A percentile compares a stretch with the other conserved stretches of the same genome.
These are phyloP conservation scores for Osmoderma eremita DNA, from an alignment of 2,888 invertebrate genomes.

Conservation along the genomic window DNA sequence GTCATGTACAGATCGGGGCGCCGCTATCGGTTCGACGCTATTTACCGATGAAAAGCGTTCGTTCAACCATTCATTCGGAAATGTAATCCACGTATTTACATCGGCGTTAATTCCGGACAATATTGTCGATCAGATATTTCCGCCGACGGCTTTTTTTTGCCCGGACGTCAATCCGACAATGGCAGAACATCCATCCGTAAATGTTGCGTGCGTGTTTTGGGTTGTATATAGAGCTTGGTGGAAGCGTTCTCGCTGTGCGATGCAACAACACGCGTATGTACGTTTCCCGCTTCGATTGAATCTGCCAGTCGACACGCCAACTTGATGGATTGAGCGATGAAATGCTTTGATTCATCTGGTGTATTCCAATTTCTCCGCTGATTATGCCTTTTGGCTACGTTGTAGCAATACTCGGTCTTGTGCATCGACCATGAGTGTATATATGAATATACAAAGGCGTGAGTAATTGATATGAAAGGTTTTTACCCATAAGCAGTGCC, in stretches of 20 bases:
- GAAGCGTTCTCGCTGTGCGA: not conserved
- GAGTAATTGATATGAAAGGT: too few relatives aligned
- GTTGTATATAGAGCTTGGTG: not conserved
- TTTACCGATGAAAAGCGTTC: constrained; percentile 11
- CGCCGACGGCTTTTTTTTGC: not conserved
- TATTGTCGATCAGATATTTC: constrained; percentile 21
- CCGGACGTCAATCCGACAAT: not conserved
- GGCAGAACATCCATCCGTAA: constrained; percentile 9
- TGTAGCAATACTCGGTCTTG: too few relatives aligned
- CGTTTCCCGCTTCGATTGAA: constrained; percentile 18
- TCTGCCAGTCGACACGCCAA: constrained; percentile 14
- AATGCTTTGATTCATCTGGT: constrained; percentile 11
- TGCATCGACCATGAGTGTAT: too few relatives aligned
- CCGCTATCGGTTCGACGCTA: too few relatives aligned
- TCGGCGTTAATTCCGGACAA: constrained; percentile 17
- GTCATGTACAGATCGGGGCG: too few relatives aligned
- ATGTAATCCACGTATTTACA: constrained; percentile 20
- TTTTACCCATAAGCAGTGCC: too few relatives aligned
- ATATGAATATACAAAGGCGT: too few relatives aligned
- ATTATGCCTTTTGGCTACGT: too few relatives aligned
- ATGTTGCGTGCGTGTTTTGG: not conserved
- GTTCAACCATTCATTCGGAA: constrained; percentile 11
- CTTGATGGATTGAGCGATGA: constrained; percentile 23
- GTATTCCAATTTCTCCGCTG: too few relatives aligned
- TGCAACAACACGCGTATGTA: not conserved